phyloP scores from a whole-genome alignment of 2,113 vertebrate genomes.

The Hassar affinis region DNA sequence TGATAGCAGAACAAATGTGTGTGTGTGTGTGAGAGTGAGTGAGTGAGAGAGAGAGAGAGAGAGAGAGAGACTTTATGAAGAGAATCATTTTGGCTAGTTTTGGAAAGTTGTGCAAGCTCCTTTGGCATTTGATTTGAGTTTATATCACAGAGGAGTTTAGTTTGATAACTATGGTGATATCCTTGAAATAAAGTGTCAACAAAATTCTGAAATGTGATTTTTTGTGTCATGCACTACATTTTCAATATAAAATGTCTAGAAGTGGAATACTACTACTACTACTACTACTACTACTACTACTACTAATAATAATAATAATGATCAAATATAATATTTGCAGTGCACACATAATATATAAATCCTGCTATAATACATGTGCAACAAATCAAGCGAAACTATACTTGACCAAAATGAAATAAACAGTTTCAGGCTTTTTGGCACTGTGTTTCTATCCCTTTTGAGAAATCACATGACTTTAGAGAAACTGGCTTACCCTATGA shows the following conservation, averaged over 20 bases:
- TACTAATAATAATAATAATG: neutral
- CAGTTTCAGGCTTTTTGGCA: neutral
- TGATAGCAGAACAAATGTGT: no score
- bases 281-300: neutral
- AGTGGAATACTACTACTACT: neutral
- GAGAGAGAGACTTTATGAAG: no score
- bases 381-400: neutral
- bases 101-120: neutral
- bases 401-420: neutral
- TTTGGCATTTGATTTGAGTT: neutral
- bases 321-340: neutral
- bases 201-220: neutral
- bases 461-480: conserved; percentile 67
- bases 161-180: neutral
- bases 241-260: neutral
- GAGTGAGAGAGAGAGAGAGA: no score
- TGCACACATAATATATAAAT: neutral
- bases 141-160: neutral
- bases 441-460: conserved; percentile 54
- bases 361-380: neutral
- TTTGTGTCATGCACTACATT: neutral
- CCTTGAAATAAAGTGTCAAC: neutral
- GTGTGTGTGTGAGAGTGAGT: no score
- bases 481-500: conserved; percentile 54
- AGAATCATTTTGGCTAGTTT: no score